Evolutionary conservation across 2,797 vertebrate species (phyloP).

Genomic region (Poecilia gillii): DNA sequence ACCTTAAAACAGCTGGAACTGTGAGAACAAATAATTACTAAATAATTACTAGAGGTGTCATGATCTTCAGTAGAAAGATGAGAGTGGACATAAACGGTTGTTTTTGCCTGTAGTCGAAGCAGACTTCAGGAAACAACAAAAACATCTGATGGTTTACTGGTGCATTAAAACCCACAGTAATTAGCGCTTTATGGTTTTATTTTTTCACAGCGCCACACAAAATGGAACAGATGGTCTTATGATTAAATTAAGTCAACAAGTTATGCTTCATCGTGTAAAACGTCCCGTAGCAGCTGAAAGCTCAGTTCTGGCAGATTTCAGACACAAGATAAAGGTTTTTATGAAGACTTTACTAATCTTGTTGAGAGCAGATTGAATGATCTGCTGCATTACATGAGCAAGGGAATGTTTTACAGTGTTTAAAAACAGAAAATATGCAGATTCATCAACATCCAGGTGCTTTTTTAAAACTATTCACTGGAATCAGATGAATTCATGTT

Average conservation of each 20-base stretch:
- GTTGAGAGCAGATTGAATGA: slow-evolving; percentile 34
- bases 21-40: neutral
- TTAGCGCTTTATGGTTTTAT: neutral
- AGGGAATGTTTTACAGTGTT: neutral
- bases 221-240: slow-evolving; percentile 11
- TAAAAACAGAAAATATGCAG: neutral
- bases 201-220: neutral
- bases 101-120: neutral
- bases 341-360: slow-evolving; percentile 20
- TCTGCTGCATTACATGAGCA: neutral
- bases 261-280: neutral
- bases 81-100: neutral
- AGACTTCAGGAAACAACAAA: neutral
- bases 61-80: neutral
- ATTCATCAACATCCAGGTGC: neutral
- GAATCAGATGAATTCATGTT: neutral
- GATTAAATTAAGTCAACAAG: slow-evolving; percentile 10
- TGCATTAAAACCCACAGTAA: neutral
- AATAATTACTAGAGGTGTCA: neutral
- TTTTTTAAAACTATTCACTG: neutral
- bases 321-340: slow-evolving; percentile 7
- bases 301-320: neutral
- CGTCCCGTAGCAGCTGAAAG: neutral
- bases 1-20: neutral
- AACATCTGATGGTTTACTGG: slow-evolving; percentile 12